Evolutionary conservation across 2,888 invertebrate species (phyloP).

Genomic region (Dorcus hopei): DNA sequence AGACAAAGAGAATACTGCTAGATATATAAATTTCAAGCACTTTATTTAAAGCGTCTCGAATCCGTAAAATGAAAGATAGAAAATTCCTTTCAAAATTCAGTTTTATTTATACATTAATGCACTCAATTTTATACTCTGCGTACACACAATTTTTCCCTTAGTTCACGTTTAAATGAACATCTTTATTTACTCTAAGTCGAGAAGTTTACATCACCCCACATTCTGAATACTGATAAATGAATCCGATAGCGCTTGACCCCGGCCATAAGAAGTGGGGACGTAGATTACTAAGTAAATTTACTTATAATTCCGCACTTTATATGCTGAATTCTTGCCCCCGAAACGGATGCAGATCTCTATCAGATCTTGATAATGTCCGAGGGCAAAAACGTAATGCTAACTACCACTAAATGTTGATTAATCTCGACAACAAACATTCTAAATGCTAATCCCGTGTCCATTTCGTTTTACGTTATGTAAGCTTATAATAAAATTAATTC

Average conservation of each 20-base stretch:
- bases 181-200: background rate
- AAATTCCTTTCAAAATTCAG: too few species aligned
- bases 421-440: constrained; percentile 13
- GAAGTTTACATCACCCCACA: background rate
- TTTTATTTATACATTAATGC: too few species aligned
- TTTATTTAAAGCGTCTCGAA: too few species aligned
- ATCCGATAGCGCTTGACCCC: constrained; percentile 13
- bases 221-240: constrained; percentile 9
- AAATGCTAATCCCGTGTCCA: constrained; percentile 17
- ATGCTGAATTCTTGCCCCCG: constrained; percentile 10
- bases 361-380: constrained; percentile 9
- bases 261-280: constrained; percentile 6
- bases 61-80: too few species aligned
- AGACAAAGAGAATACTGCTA: too few species aligned
- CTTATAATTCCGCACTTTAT: constrained; percentile 17
- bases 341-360: constrained; percentile 7
- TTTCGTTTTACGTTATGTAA: background rate
- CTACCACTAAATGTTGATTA: constrained; percentile 13
- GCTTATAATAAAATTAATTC: too few species aligned
- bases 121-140: too few species aligned
- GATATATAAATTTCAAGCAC: too few species aligned
- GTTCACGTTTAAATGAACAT: background rate
- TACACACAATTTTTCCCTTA: too few species aligned
- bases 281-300: constrained; percentile 11
- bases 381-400: constrained; percentile 9